Conservation (phyloP, 1,140 invertebrate species). For the Brachionus plicatilis region DNA sequence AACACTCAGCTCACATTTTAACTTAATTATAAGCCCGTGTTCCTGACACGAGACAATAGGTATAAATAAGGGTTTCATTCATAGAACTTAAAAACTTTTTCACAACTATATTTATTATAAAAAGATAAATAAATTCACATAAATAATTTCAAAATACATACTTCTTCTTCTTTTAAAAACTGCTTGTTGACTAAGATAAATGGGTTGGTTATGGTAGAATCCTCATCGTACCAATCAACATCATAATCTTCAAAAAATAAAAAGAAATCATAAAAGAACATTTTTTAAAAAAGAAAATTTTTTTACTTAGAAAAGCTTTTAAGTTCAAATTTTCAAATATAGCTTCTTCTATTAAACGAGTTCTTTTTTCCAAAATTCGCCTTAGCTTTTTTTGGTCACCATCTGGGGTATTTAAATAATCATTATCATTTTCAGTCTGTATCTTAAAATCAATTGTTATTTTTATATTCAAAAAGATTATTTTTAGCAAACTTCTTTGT, state of each 20-base stretch:
- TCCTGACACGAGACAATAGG: too few relatives aligned
- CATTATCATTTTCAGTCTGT: constrained; percentile 1
- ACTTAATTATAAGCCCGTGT: too few relatives aligned
- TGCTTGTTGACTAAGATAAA: constrained; percentile 27
- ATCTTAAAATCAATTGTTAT: neutral
- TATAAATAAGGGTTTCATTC: too few relatives aligned
- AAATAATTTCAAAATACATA: neutral
- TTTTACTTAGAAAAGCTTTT: constrained; percentile 18
- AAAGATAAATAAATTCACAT: too few relatives aligned
- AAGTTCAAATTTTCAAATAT: constrained; percentile 8
- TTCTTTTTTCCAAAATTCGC: constrained; percentile 15
- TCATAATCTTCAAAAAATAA: constrained; percentile 5
- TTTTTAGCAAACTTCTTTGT: neutral
- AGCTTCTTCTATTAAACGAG: constrained; percentile 2
- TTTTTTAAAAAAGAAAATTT: neutral
- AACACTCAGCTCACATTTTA: too few relatives aligned
- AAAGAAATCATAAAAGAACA: neutral
- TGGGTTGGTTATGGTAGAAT: neutral
- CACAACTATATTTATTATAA: too few relatives aligned
- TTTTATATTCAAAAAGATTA: neutral
- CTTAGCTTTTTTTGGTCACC: neutral
- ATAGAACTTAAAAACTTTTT: too few relatives aligned
- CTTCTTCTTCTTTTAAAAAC: constrained; percentile 17
- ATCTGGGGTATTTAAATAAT: neutral
- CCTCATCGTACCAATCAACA: constrained; percentile 25